phyloP scores from a whole-genome alignment of 2,113 vertebrate species.

The Sinocyclocheilus grahami region DNA sequence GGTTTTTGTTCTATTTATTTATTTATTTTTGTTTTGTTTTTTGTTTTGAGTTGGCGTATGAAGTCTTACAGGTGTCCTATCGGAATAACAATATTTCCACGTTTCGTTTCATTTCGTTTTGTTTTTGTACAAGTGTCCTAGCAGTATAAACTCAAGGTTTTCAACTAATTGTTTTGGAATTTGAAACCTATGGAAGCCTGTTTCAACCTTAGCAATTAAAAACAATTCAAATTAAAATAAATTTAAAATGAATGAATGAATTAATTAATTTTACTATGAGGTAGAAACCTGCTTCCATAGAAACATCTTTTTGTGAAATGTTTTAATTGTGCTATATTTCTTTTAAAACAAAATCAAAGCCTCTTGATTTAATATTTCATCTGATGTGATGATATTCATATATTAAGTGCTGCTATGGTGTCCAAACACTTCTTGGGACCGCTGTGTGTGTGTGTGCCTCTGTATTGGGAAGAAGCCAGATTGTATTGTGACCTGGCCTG shows the following conservation, averaged over 20 bases:
- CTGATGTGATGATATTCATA: background rate
- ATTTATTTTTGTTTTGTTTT: no score
- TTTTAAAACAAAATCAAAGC: background rate
- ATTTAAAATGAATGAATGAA: no score
- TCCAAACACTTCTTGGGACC: background rate
- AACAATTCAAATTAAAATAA: no score
- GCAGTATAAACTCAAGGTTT: no score
- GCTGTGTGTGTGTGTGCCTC: background rate
- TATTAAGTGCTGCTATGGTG: background rate
- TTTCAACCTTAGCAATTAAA: background rate
- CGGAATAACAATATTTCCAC: background rate
- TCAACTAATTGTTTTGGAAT: no score
- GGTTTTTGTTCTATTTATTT: no score
- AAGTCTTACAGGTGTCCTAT: background rate
- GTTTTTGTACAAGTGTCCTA: no score
- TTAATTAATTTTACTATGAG: no score
- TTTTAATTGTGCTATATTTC: background rate
- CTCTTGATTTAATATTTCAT: background rate
- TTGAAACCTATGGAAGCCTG: background rate
- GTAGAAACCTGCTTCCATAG: background rate
- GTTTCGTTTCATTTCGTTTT: no score
- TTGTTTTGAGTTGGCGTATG: background rate
- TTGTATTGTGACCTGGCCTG: slow-evolving; percentile 65
- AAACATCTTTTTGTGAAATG: background rate
- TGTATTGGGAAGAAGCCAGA: slow-evolving; percentile 73